phyloP scores from a whole-genome alignment of 2,797 vertebrate genomes.

The Sebastes alutus region DNA sequence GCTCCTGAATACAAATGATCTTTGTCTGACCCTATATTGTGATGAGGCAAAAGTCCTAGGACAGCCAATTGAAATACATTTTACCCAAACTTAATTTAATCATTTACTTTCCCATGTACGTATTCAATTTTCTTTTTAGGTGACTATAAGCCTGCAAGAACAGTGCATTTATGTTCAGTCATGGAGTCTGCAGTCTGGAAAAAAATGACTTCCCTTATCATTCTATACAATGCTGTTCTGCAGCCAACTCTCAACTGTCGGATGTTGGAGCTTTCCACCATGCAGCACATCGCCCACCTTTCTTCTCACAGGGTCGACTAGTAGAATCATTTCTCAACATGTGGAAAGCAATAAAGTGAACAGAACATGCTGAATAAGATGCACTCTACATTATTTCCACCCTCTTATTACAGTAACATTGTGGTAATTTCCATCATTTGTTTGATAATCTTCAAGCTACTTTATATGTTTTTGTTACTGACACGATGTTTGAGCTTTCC shows the following conservation, averaged over 20 bases:
- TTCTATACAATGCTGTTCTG: neutral
- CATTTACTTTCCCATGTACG: neutral
- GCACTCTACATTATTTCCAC: neutral
- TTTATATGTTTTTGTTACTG: neutral
- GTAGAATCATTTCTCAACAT: neutral
- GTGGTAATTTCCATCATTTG: neutral
- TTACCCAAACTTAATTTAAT: neutral
- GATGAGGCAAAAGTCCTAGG: neutral
- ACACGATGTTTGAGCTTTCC: neutral
- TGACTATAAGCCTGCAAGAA: neutral
- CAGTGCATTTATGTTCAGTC: neutral
- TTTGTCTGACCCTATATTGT: neutral
- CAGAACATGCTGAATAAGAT: neutral
- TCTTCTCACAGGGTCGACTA: neutral
- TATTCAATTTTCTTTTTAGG: neutral
- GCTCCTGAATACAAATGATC: neutral
- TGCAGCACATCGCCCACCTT: neutral
- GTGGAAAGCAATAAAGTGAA: neutral
- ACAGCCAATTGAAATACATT: neutral
- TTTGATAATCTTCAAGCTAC: neutral
- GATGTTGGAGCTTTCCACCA: neutral
- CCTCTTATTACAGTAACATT: neutral
- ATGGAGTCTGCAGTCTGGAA: neutral
- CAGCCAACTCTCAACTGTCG: neutral
- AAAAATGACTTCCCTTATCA: conserved; percentile 1